Evolutionary conservation across 1,140 invertebrate genomes (phyloP).

Genomic region (Papilio glaucus): DNA sequence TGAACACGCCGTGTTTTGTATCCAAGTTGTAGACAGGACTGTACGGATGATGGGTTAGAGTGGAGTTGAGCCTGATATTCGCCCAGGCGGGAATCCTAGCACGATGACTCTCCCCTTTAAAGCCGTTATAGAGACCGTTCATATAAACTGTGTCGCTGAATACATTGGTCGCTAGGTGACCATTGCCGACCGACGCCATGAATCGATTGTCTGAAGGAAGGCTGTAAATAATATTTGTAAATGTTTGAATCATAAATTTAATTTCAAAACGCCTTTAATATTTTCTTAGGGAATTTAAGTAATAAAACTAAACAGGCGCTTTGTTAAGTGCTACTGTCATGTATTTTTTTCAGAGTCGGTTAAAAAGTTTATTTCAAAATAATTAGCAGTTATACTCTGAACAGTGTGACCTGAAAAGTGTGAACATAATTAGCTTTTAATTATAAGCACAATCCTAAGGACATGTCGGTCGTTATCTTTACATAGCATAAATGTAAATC

Average conservation of each 20-base stretch:
- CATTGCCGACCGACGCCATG: slow-evolving; percentile 84
- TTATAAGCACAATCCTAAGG: no score
- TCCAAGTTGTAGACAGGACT: slow-evolving; percentile 75
- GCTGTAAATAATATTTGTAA: slow-evolving; percentile 56
- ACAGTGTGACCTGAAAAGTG: background rate
- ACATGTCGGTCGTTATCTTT: no score
- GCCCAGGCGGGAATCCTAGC: slow-evolving; percentile 84
- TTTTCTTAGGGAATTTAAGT: background rate
- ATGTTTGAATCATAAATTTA: background rate
- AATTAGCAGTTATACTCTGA: background rate
- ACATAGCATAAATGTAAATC: no score
- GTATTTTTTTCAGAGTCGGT: background rate
- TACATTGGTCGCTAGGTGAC: slow-evolving; percentile 84
- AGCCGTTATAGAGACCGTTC: slow-evolving; percentile 84
- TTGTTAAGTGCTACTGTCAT: background rate
- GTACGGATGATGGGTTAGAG: slow-evolving; percentile 63
- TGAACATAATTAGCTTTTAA: no score
- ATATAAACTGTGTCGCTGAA: slow-evolving; percentile 84
- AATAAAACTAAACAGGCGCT: background rate
- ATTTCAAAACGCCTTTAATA: background rate
- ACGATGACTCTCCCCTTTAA: slow-evolving; percentile 80
- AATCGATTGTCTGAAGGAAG: slow-evolving; percentile 81
- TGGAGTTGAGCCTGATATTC: slow-evolving; percentile 83
- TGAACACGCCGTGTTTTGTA: slow-evolving; percentile 73
- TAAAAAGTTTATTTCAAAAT: background rate